phyloP scores from a whole-genome alignment of 2,888 invertebrate species.

The Apodemia hepburni region DNA sequence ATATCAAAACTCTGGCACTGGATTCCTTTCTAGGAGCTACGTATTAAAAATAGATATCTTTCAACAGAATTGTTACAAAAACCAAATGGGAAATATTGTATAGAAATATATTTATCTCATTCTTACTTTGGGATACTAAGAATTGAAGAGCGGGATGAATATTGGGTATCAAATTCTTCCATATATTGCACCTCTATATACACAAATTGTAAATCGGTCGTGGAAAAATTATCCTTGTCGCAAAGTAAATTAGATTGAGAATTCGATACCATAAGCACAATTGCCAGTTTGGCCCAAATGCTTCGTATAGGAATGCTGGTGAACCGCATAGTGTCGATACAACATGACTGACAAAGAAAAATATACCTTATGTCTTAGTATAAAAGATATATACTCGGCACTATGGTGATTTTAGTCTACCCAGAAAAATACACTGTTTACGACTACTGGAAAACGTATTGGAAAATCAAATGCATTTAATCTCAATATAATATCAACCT shows the following conservation, averaged over 20 bases:
- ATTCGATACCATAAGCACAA: slow-evolving; percentile 15
- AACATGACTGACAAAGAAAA: slow-evolving; percentile 24
- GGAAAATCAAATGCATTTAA: slow-evolving; percentile 10
- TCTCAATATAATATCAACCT: slow-evolving; percentile 10
- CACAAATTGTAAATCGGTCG: slow-evolving; percentile 1
- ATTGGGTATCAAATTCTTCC: background rate
- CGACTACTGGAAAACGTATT: slow-evolving; percentile 12
- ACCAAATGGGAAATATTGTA: slow-evolving; percentile 15
- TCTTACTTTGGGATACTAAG: slow-evolving; percentile 20
- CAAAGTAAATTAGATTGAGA: slow-evolving; percentile 8
- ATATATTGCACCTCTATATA: background rate
- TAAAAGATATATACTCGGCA: slow-evolving; percentile 18
- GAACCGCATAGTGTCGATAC: slow-evolving; percentile 19
- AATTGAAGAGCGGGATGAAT: background rate
- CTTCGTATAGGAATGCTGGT: slow-evolving; percentile 31
- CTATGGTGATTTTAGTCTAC: slow-evolving; percentile 19
- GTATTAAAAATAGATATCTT: slow-evolving; percentile 61
- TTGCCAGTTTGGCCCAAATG: slow-evolving; percentile 28
- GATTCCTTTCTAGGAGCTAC: slow-evolving; percentile 39
- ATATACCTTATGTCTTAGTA: background rate
- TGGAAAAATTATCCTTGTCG: background rate
- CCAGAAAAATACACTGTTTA: slow-evolving; percentile 14
- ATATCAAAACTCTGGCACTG: slow-evolving; percentile 46
- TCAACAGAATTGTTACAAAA: slow-evolving; percentile 18
- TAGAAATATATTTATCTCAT: slow-evolving; percentile 30